These are phyloP conservation scores for Astreopora myriophthalma DNA, from an alignment of 64 coral and sea anemone genomes.

Conservation along the genomic window DNA sequence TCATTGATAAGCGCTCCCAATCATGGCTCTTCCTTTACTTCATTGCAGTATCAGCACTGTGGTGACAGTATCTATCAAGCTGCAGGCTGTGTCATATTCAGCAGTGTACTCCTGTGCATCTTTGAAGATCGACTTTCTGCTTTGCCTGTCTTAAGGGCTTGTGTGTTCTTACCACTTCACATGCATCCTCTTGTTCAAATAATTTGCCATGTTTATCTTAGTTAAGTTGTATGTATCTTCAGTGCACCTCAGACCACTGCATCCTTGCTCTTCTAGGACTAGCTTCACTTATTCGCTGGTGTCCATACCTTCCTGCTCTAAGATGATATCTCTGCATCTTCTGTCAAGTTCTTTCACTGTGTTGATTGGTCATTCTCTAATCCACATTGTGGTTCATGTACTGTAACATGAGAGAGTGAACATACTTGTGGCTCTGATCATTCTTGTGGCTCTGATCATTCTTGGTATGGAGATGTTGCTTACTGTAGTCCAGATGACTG, in stretches of 20 bases:
- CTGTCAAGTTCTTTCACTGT: conserved; percentile 1
- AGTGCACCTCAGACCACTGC: not conserved
- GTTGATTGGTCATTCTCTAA: not conserved
- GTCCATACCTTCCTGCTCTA: not conserved
- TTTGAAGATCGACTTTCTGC: not conserved
- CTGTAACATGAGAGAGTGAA: not conserved
- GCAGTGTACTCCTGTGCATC: not conserved
- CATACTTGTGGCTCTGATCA: not conserved
- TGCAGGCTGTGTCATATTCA: not conserved
- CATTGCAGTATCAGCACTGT: no score
- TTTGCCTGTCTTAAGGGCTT: not conserved
- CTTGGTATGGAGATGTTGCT: conserved; percentile 27
- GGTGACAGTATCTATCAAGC: no score
- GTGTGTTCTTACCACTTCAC: conserved; percentile 19
- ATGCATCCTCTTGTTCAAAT: not conserved
- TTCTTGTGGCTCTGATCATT: no score
- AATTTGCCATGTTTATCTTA: not conserved
- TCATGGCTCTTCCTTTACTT: no score
- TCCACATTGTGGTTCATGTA: conserved; percentile 20
- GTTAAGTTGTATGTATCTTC: no score
- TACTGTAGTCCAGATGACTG: conserved; percentile 24
- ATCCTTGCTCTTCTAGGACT: not conserved
- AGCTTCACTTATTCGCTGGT: not conserved
- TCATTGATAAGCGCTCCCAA: no score
- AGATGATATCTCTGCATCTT: not conserved